phyloP scores from a whole-genome alignment of 1,140 invertebrate species.

The Brachionus calyciflorus region DNA sequence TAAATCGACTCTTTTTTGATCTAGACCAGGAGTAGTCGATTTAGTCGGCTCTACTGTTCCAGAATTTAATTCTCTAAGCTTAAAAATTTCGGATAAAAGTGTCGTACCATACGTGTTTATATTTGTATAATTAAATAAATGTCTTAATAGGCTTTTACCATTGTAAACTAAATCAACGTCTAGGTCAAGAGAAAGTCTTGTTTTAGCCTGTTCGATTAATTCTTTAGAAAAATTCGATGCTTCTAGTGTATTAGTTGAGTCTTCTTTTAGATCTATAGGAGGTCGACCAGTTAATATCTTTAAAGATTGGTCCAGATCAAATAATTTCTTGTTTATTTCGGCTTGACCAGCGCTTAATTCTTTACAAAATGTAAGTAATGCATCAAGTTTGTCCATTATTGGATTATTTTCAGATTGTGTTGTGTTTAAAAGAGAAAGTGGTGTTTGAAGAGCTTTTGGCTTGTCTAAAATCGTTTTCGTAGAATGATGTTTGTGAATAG shows the following conservation, averaged over 20 bases:
- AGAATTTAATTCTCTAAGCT: neutral
- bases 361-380: neutral
- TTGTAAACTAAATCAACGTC: neutral
- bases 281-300: neutral
- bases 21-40: neutral
- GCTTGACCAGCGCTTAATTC: constrained; percentile 14
- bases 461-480: neutral
- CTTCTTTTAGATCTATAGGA: neutral
- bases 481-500: neutral
- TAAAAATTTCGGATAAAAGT: constrained; percentile 16
- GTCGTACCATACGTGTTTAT: constrained; percentile 32
- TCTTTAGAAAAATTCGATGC: neutral
- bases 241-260: neutral
- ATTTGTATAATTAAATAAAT: constrained; percentile 15
- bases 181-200: constrained; percentile 4
- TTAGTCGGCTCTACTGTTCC: constrained; percentile 24
- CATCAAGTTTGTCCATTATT: neutral
- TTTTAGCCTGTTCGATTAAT: neutral
- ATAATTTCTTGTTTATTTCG: constrained; percentile 2
- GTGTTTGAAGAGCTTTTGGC: neutral
- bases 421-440: neutral
- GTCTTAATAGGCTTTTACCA: constrained; percentile 12
- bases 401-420: constrained; percentile 2
- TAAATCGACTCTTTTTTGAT: constrained; percentile 23
- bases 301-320: constrained; percentile 3